Base-by-base conservation (phyloP, 2,888 invertebrate genomes). In the Melanostoma mellinum region DNA sequence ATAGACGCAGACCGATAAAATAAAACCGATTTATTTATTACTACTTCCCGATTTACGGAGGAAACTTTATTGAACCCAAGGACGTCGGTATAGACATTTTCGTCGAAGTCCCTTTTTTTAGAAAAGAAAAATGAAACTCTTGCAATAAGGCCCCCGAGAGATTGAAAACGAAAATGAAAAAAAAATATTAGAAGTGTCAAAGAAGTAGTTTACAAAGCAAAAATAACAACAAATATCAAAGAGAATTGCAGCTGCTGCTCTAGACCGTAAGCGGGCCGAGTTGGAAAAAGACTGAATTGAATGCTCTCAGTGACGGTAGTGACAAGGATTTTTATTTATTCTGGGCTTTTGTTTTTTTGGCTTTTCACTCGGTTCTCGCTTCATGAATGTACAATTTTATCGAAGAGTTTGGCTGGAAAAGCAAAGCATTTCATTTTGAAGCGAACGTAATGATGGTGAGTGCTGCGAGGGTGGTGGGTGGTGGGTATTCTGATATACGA, bases 241-340 rank as follows among this genome's bases (percentile, higher is more conserved):
- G 65, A 78, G 78, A 73, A 63, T 48, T 52, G 73, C 58, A 63
- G 63, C 63, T 44, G 52, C 46, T 63, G 63, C 44, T 56, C 50
- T 63, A 69, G 53, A 58, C 81, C 63, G 77, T 77, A 2, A 82
- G 52, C 72, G 77, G 56, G 73, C 81, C 81, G 72, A 73, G 81
- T 82, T 82, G 73, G 68, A 53, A 78, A 73, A 82, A 69, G 82
- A 82, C 82, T 82, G 82, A 82, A 74, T 74, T 44, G 61, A 73
- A 74, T 73, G 68, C 78, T 73, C 73, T 82, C 82, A 38, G 63
- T 63, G 63, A 63, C 63, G 63, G 38, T 36, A 65, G 58, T 58
- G 52, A 65, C 69, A 82, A 82, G 78, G 82, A 82, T 74, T 73
- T 68, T 77, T 46, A 35, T 53, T 48, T 30, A 40, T 46, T 71